Evolutionary conservation across 2,888 invertebrate species (phyloP).

Genomic region (Chirona hameri): DNA sequence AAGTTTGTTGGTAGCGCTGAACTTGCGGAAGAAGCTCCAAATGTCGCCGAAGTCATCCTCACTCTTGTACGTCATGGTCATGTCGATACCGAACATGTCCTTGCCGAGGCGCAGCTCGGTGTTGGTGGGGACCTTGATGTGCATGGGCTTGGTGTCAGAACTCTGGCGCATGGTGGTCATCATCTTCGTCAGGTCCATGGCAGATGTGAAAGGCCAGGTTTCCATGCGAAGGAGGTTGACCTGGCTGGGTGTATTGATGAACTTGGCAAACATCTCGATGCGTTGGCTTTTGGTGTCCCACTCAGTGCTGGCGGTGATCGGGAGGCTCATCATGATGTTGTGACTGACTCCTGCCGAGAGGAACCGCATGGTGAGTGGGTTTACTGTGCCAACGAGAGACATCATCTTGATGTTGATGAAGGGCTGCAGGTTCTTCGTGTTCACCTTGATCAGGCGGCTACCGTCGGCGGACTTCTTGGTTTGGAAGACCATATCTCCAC

Average conservation of each 20-base stretch:
- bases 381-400: background rate
- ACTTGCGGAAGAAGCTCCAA: background rate
- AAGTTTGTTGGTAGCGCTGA: background rate
- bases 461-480: conserved; percentile 1
- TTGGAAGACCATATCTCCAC: background rate
- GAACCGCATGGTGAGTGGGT: background rate
- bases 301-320: background rate
- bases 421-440: background rate
- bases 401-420: conserved; percentile 5
- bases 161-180: background rate
- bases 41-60: background rate
- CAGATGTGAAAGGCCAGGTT: background rate
- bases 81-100: background rate
- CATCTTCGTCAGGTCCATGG: background rate
- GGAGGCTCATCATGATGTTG: conserved; percentile 3
- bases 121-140: background rate
- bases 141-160: background rate
- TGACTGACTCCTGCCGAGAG: background rate
- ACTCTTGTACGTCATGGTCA: background rate
- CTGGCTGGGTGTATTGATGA: background rate
- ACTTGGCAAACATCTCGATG: background rate
- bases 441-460: background rate
- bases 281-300: conserved; percentile 5
- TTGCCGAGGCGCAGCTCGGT: background rate
- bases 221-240: background rate